phyloP scores from a whole-genome alignment of 1,140 invertebrate genomes.

The Hylyphantes graminicola region DNA sequence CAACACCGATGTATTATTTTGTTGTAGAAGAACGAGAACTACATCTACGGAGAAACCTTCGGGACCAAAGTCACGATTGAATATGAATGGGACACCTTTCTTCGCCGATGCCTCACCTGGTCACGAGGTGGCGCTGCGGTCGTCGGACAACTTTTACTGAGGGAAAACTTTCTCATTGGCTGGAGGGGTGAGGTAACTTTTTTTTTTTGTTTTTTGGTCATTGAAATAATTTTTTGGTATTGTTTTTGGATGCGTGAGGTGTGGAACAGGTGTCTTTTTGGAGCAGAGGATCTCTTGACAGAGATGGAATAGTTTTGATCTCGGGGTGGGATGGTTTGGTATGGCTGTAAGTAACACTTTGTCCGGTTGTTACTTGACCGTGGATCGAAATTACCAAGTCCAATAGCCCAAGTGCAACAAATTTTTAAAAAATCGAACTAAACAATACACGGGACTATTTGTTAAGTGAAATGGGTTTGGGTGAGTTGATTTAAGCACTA shows the following conservation, averaged over 20 bases:
- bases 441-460: no score
- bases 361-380: no score
- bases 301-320: background rate
- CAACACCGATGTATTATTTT: conserved; percentile 1
- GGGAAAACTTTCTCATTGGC: conserved; percentile 33
- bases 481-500: no score
- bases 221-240: background rate
- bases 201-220: conserved; percentile 30
- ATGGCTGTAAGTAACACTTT: no score
- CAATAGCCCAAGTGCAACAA: no score
- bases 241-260: background rate
- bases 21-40: background rate
- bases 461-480: no score
- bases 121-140: conserved; percentile 36
- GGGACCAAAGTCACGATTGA: conserved; percentile 16
- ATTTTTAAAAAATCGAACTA: no score
- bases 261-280: conserved; percentile 51
- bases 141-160: conserved; percentile 28
- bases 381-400: no score
- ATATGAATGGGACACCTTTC: conserved; percentile 48
- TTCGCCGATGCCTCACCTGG: conserved; percentile 35
- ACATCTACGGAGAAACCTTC: conserved; percentile 17
- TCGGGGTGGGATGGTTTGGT: no score
- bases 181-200: conserved; percentile 7
- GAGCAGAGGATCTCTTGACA: conserved; percentile 9